Base-by-base conservation (phyloP, 1,140 invertebrate species). In the Diabrotica undecimpunctata region DNA sequence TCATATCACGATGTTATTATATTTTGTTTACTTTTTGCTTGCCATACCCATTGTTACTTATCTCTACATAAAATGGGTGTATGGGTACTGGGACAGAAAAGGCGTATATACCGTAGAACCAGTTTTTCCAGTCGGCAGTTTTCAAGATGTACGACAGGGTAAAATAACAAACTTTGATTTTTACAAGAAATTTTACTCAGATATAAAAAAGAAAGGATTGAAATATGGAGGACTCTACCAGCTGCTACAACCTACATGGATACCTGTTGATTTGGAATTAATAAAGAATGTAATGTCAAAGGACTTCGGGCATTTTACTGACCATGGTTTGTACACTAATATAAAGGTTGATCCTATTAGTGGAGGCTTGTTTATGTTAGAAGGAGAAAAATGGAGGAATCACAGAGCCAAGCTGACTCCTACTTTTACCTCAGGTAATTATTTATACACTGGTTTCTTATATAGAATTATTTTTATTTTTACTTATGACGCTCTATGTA, bases 351-450 rank as follows among this genome's bases (percentile, higher is more conserved):
- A 85, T 64, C 72, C 78, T 5, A 41, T 87, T 0, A 73, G 77
- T 25, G 76, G 77, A 4, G 78, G 83, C 54, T 68, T 87, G 46
- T 80, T 86, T 58, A 69, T 68, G 9, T 50, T 81, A 13, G 69
- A 72, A 12, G 82, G 79, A 25, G 63, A 74, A 36, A 67, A 75
- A 60, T 85, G 83, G 83, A 83, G 79, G 67, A 67, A 72, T 56
- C 66, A 83, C 0, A 67, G 83, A 63, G 66, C 53, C 6, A 79
- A 79, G 60, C 54, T 84, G 14, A 79, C 79, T 4, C 81, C 81
- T 13, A 78, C 82, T 7, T 84, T 84, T 67, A 79, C 82, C 0
- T 78, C 79, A 52, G 59, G 67, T 5, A 82, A 81, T n/a, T n/a
- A 25, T 25, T 25, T 25, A 25, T 25, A 25, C 25, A 25, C 25